phyloP scores from a whole-genome alignment of 2,113 vertebrate species.

The Setophaga kirtlandii region DNA sequence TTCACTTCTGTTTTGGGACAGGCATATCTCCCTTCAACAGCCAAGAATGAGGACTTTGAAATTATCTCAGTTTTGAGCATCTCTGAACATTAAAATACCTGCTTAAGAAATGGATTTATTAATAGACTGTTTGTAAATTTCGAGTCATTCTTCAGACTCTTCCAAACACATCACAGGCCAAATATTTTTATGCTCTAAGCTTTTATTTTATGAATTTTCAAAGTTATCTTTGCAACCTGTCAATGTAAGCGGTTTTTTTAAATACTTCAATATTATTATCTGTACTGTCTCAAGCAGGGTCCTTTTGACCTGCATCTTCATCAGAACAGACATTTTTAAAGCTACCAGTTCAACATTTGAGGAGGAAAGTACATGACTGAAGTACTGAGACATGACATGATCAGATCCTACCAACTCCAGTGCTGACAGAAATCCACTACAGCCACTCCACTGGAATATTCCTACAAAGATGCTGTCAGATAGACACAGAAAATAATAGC shows the following conservation, averaged over 20 bases:
- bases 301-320: not conserved
- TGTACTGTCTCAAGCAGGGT: not conserved
- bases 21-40: not conserved
- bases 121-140: not conserved
- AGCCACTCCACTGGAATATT: not conserved
- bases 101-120: not conserved
- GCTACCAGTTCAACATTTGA: not conserved
- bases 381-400: not conserved
- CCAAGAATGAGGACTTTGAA: accelerated
- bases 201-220: not conserved
- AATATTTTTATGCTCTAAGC: not conserved
- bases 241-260: not conserved
- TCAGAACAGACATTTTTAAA: not conserved
- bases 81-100: not conserved
- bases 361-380: not conserved
- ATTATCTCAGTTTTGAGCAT: not conserved
- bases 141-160: not conserved
- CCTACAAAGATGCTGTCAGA: not conserved
- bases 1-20: not conserved
- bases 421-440: not conserved
- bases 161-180: not conserved
- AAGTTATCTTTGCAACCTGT: not conserved
- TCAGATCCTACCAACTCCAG: not conserved
- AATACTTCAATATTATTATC: not conserved
- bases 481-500: not conserved